A percentile compares a stretch with the other conserved stretches of the same genome.
Conservation (phyloP, 2,113 vertebrate species). For the Cochlearius cochlearius region DNA sequence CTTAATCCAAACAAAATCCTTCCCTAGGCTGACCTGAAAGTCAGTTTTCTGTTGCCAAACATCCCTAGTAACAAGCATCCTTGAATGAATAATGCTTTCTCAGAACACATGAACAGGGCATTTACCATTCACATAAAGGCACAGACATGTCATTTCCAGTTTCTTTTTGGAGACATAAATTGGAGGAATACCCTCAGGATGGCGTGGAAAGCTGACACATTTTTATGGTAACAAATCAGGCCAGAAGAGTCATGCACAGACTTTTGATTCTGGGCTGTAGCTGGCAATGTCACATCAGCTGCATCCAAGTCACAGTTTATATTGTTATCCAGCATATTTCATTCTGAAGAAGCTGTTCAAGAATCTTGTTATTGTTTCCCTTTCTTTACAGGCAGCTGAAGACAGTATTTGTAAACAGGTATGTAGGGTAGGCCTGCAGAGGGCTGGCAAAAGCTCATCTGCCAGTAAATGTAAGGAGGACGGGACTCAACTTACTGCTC, state of each 20-base stretch:
- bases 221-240: background rate
- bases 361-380: background rate
- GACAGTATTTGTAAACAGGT: background rate
- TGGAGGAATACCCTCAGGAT: background rate
- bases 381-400: background rate
- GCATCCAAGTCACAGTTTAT: background rate
- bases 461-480: background rate
- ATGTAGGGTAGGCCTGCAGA: background rate
- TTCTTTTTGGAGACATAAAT: background rate
- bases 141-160: background rate
- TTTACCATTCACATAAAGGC: background rate
- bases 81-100: background rate
- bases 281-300: background rate
- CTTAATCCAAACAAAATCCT: conserved; percentile 25
- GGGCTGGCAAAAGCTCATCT: background rate
- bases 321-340: background rate
- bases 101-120: background rate
- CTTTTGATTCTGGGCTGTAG: background rate
- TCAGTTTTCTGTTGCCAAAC: background rate
- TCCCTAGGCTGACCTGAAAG: background rate
- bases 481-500: background rate
- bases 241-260: background rate
- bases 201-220: background rate
- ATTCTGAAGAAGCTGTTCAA: background rate
- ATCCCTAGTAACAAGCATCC: background rate